Base-by-base conservation (phyloP, 2,113 vertebrate species). In the Plecturocebus donacophilus region DNA sequence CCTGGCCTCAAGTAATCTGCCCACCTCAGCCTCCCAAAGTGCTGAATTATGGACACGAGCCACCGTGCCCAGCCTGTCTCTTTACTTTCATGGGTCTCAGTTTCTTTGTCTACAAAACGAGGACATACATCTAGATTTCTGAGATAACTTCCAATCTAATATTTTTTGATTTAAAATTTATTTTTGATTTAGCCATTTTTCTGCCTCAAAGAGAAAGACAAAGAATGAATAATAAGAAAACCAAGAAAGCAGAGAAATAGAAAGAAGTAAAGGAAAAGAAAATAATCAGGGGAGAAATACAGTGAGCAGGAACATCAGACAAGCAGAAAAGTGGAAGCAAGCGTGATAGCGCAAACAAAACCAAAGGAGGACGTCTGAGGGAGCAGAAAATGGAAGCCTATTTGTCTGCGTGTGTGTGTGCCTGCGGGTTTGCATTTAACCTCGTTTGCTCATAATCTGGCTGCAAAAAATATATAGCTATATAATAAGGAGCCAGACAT, bases 381-480 rank as follows among this genome's bases (percentile, higher is more conserved):
- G 76, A 61, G 56, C 9, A 52, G 94, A 68, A 95, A 66, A 87
- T 12, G n/a, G 76, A 81, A 45, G 19, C 45, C 84, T 42, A 1
- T 96, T 82, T 87, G 94, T 84, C 77, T 40, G 56, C 79, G 30
- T 17, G 38, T 35, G 27, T 95, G 77, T 79, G 97, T 95, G 70
- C 71, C 90, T 87, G 17, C 23, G 7, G 91, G 52, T 10, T n/a
- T 68, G 42, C 45, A 90, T 81, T 91, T 95, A 90, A 35, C 73
- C 87, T 91, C 93, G 88, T 96, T 98, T 97, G 88, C 64, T 97
- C 93, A 84, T 95, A 96, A 35, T 97, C 96, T 82, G 49, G 91
- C 89, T 0, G 0, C 0, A 97, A 91, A 95, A 96, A 96, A 95
- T 94, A 94, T 61, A 93, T 25, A 87, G 94, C 68, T 87, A 4